Evolutionary conservation across 2,113 vertebrate species (phyloP), one percentile per base, ranked within the genome.

Genomic region (Nymphicus hollandicus): DNA sequence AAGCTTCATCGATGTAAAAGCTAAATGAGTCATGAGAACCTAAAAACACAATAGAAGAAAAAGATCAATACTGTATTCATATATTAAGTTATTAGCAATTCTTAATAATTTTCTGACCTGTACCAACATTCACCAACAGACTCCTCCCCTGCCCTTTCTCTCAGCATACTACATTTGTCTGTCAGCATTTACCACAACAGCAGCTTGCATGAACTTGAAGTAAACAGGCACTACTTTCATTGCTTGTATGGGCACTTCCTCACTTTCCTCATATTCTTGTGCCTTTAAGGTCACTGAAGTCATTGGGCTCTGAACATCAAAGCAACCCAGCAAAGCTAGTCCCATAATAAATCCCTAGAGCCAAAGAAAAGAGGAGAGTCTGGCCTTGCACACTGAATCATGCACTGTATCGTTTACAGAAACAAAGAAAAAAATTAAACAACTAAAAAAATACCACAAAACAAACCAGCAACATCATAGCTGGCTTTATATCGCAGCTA

Each of bases 21-120:
- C 99, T 99, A 97, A 99, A 99, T 63, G 99, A 99, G 91, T 99
- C 99, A 33, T 99, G 99, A 96, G 99, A 99, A 35, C 99, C 99
- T 99, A 97, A 86, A 97, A 94, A 85, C 91, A 96, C 31, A 97
- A 96, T 13, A 97, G 66, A 87, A 39, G 28, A 96, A 61, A 96
- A 60, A 1, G 2, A 84, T 63, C n/a, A 89, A 66, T 56, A 63
- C 89, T 72, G 33, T 24, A 55, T 18, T 74, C 2, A 23, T 44
- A 22, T 11, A 55, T 35, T 83, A 56, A 39, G n/a, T 20, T 10
- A 85, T 72, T 73, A 79, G 19, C 29, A 28, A 15, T 7, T 64
- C 17, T 78, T 46, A 77, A 37, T 31, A 22, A 71, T 55, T 69
- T 87, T 87, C 37, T 66, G 61, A 58, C 15, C 12, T 18, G 7